A percentile compares a stretch with the other conserved stretches of the same genome.
These are phyloP conservation scores for Botia kubotai DNA, from an alignment of 2,797 vertebrate species.

Conservation along the genomic window DNA sequence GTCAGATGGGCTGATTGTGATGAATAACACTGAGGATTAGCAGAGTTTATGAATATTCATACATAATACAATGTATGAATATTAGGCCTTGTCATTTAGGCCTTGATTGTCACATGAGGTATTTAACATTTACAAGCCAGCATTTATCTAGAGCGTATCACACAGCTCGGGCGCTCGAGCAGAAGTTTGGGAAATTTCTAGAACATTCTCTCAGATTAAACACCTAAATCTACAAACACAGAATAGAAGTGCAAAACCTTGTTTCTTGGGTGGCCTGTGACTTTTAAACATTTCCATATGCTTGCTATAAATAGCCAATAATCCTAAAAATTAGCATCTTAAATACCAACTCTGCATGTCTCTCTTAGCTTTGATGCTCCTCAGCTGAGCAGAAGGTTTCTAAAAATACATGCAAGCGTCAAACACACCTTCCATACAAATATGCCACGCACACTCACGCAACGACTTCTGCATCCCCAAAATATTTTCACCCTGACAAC, in stretches of 20 bases:
- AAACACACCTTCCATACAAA: constrained; percentile 73
- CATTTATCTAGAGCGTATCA: not conserved
- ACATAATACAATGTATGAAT: no score
- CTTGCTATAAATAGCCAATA: not conserved
- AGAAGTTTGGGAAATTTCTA: no score
- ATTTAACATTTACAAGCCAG: not conserved
- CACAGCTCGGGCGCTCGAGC: no score
- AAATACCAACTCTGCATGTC: not conserved
- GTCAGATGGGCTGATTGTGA: no score
- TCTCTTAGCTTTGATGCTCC: not conserved
- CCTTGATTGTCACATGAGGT: no score
- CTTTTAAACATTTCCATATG: not conserved
- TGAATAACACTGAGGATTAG: no score
- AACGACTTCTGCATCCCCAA: constrained; percentile 34
- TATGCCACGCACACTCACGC: constrained; percentile 69
- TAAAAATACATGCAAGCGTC: constrained; percentile 14
- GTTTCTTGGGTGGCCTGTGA: constrained; percentile 19
- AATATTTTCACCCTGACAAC: constrained; percentile 54
- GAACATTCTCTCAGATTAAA: no score
- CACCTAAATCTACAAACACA: no score
- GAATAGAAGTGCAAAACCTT: no score
- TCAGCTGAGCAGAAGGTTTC: not conserved
- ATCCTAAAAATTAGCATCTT: not conserved
- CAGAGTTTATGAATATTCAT: no score
- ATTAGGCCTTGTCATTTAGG: no score